These are phyloP conservation scores for Microctonus hyperodae DNA, from an alignment of 2,888 invertebrate species.

Conservation along the genomic window DNA sequence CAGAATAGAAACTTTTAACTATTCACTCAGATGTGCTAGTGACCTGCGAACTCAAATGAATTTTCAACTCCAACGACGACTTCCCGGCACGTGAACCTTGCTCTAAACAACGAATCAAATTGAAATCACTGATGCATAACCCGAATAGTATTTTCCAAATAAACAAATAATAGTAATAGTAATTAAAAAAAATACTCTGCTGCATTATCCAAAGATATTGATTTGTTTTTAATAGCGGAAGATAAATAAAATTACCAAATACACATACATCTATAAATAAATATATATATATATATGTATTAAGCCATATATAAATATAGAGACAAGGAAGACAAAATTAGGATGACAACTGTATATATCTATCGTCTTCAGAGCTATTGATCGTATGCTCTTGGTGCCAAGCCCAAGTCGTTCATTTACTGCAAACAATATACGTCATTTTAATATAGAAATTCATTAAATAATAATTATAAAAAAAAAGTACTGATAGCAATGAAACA, in stretches of 20 bases:
- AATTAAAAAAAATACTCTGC: not conserved
- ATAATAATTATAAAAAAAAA: not conserved
- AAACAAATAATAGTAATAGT: not conserved
- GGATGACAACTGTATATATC: conserved; percentile 38
- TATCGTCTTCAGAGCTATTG: conserved; percentile 54
- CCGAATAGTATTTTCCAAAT: not conserved
- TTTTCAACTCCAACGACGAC: not conserved
- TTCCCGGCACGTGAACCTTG: conserved; percentile 13
- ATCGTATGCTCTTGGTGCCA: conserved; percentile 46
- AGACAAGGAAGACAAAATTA: conserved; percentile 32
- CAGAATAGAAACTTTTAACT: not conserved
- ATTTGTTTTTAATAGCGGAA: not conserved
- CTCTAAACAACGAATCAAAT: not conserved
- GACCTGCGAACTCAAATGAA: not conserved
- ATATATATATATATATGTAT: conserved; percentile 24
- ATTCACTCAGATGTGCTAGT: conserved; percentile 2
- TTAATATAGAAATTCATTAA: not conserved
- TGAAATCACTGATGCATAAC: not conserved
- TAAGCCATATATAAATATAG: conserved; percentile 3
- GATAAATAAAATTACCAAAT: not conserved
- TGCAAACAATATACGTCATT: not conserved
- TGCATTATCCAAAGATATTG: not conserved
- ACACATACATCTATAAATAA: no score
- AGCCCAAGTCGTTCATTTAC: conserved; percentile 34
- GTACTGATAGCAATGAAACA: no score